These are phyloP conservation scores for Etheostoma cragini DNA, from an alignment of 2,113 vertebrate genomes.

Conservation along the genomic window DNA sequence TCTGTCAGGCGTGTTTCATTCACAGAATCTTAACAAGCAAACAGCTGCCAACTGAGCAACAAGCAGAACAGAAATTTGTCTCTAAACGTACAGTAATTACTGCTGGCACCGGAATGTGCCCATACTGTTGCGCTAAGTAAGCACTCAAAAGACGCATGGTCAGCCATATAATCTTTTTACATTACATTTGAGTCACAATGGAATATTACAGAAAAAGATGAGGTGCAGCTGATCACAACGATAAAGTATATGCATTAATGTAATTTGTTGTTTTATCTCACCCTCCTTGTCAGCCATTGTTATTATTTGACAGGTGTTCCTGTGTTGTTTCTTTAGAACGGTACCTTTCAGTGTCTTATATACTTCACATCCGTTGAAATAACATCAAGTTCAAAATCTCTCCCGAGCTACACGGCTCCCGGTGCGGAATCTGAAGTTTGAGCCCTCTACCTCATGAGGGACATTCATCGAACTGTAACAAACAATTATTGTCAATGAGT, in stretches of 20 bases:
- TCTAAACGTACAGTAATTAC: conserved; percentile 9
- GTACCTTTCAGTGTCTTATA: background rate
- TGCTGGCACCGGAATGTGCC: conserved; percentile 22
- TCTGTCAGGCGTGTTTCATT: background rate
- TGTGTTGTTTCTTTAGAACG: background rate
- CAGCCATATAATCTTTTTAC: background rate
- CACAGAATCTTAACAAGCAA: background rate
- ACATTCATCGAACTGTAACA: background rate
- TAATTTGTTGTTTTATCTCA: no score
- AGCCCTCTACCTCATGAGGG: background rate
- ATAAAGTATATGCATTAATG: background rate
- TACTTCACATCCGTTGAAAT: background rate
- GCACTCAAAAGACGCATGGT: background rate
- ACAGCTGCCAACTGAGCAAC: background rate
- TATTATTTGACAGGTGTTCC: background rate
- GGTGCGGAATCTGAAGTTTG: no score
- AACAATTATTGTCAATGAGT: background rate
- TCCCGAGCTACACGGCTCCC: background rate
- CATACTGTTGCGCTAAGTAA: conserved; percentile 1
- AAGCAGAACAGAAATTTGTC: conserved; percentile 3
- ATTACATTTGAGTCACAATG: background rate
- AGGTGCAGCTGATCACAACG: conserved; percentile 1
- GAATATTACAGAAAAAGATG: background rate
- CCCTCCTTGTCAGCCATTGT: background rate
- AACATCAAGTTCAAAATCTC: background rate